Base-by-base conservation (phyloP, 2,888 invertebrate genomes). In the Megaustenia siamemsis region DNA sequence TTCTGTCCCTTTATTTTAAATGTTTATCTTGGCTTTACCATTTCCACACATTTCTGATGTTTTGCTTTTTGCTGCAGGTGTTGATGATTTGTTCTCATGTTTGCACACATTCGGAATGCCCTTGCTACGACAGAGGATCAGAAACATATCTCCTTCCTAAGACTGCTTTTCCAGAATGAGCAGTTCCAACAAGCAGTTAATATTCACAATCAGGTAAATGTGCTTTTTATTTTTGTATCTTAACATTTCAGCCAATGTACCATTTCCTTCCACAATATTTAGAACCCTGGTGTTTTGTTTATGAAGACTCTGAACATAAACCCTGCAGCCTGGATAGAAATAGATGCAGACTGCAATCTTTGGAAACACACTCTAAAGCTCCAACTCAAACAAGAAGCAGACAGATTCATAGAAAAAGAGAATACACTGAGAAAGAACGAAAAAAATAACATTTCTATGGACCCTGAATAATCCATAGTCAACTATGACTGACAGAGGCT, bases 181-280 rank as follows among this genome's bases (percentile, higher is more conserved):
- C 90, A 91, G 84, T 92, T 93, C 87, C 92, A 91, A 82, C 89
- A 91, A 32, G 92, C 93, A 43, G 89, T 92, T 24, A 85, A 86
- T n/a, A 88, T 91, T 32, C 92, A 93, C 86, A 90, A 91, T 79
- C 90, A 91, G 88, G 90, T 92, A 43, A 32, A 35, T 82, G 32
- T 63, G 32, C 21, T 53, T 12, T 12, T 12, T 53, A n/a, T n/a
- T n/a, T 24, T 66, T 12, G 4, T 38, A 3, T 40, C 4, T 21
- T 56, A 5, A 35, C 4, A 6, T 40, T 71, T 18, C 8, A 60
- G 18, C 18, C 4, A 60, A 15, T 66, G 15, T 32, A 28, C 32
- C 5, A 18, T 66, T n/a, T n/a, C 32, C n/a, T 66, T 8, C 32
- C n/a, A n/a, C 32, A 66, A 2, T 28, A 32, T 66, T 5, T 15